A percentile compares a stretch with the other conserved stretches of the same genome.
phyloP scores from a whole-genome alignment of 2,113 vertebrate species.

The Urocynchramus pylzowi region DNA sequence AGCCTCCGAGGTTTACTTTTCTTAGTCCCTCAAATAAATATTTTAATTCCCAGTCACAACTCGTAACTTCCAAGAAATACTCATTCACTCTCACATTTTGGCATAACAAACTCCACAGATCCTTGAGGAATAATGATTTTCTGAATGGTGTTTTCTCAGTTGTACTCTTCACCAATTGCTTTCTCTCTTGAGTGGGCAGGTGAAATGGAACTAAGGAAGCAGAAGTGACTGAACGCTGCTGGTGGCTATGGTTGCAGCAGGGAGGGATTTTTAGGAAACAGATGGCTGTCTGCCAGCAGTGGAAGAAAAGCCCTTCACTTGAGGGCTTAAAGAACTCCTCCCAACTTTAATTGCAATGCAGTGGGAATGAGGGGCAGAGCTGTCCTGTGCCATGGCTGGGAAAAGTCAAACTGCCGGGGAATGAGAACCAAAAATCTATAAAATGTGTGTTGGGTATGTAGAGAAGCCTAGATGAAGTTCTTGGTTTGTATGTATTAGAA shows the following conservation, averaged over 20 bases:
- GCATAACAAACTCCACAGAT: not conserved
- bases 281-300: not conserved
- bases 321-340: not conserved
- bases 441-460: not conserved
- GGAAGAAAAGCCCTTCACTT: not conserved
- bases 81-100: not conserved
- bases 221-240: not conserved
- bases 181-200: not conserved
- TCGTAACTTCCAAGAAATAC: not conserved
- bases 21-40: not conserved
- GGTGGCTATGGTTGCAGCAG: not conserved
- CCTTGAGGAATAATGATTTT: not conserved
- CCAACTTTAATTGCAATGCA: not conserved
- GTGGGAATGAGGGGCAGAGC: not conserved
- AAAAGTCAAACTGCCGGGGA: not conserved
- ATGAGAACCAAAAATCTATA: not conserved
- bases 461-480: not conserved
- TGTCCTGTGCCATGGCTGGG: not conserved
- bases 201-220: conserved; percentile 16
- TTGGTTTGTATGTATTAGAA: not conserved
- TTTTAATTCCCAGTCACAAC: not conserved
- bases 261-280: not conserved
- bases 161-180: not conserved
- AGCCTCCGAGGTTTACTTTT: not conserved
- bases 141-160: not conserved